Percentiles rank a stretch among this genome's conserved stretches.
Evolutionary conservation across 2,888 invertebrate genomes (phyloP).

Genomic region (Dicycla oo): DNA sequence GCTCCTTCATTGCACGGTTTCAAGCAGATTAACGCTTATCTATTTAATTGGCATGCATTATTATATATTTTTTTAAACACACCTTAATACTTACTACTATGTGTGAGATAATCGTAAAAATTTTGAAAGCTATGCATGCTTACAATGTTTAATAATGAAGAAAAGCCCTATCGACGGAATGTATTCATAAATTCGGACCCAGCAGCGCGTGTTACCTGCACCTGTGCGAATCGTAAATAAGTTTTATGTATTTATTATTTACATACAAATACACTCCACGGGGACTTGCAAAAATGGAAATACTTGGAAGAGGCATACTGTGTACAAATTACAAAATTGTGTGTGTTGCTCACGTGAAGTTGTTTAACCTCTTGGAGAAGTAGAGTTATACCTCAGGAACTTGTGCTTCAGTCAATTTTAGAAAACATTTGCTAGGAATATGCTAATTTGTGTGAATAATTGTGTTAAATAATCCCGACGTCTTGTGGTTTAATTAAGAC

Average conservation of each 20-base stretch:
- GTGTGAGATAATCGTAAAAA: neutral
- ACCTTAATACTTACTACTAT: neutral
- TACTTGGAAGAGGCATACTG: constrained; percentile 46
- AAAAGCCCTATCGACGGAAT: constrained; percentile 52
- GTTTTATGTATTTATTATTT: constrained; percentile 73
- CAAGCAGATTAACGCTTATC: neutral
- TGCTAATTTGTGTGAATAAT: constrained; percentile 9
- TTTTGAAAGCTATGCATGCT: neutral
- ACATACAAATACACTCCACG: constrained; percentile 66
- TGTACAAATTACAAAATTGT: constrained; percentile 51
- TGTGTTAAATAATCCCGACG: neutral
- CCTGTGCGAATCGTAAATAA: constrained; percentile 74
- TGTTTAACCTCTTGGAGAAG: constrained; percentile 16
- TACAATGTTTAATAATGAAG: constrained; percentile 35
- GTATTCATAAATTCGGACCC: constrained; percentile 74
- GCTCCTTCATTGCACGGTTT: neutral
- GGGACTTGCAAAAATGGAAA: constrained; percentile 55
- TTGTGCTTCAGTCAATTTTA: neutral
- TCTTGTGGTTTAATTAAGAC: constrained; percentile 18
- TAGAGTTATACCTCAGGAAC: constrained; percentile 16
- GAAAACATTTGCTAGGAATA: constrained; percentile 2
- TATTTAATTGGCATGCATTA: neutral
- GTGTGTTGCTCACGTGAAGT: constrained; percentile 33
- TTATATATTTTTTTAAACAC: constrained; percentile 2
- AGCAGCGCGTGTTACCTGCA: constrained; percentile 64